phyloP scores from a whole-genome alignment of 2,888 invertebrate genomes.

The Zootermopsis nevadensis region DNA sequence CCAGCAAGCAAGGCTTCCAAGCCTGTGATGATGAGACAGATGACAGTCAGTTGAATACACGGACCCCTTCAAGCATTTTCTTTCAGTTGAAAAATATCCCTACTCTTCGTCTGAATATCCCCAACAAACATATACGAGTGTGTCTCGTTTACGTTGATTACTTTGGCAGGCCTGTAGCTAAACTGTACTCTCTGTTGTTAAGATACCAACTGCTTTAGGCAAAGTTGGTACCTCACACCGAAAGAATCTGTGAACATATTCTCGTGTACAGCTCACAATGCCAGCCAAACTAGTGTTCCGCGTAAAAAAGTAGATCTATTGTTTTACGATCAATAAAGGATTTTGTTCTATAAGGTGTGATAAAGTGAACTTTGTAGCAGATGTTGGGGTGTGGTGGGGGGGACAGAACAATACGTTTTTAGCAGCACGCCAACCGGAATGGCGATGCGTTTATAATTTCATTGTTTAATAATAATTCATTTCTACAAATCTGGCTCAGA shows the following conservation, averaged over 20 bases:
- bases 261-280: neutral
- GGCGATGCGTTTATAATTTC: neutral
- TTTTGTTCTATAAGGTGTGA: conserved; percentile 13
- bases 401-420: neutral
- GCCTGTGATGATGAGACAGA: conserved; percentile 37
- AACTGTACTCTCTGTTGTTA: neutral
- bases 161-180: conserved; percentile 19
- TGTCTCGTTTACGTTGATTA: conserved; percentile 19
- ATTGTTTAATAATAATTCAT: neutral
- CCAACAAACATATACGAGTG: conserved; percentile 31
- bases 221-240: neutral
- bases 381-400: neutral
- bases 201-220: conserved; percentile 12
- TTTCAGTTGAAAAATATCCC: conserved; percentile 35
- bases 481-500: neutral
- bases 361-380: neutral
- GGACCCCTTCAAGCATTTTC: conserved; percentile 45
- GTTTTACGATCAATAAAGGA: conserved; percentile 11
- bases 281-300: neutral
- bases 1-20: neutral
- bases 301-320: neutral
- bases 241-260: conserved; percentile 1
- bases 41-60: conserved; percentile 48
- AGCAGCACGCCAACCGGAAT: neutral
- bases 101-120: conserved; percentile 35